Conservation (phyloP, 2,113 vertebrate genomes). For the Nycticebus coucang region DNA sequence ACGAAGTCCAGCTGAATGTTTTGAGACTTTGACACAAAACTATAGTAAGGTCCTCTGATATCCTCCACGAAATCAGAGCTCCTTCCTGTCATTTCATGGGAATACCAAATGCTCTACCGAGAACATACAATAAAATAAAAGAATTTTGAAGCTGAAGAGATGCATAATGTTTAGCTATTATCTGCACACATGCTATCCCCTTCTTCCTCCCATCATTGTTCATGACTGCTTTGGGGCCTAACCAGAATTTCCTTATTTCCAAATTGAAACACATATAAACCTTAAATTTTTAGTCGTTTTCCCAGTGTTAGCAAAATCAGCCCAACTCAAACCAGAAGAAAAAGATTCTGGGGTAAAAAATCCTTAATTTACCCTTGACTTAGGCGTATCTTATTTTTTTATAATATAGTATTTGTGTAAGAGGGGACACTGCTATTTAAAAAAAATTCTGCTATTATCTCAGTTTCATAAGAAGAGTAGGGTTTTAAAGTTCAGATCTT, state of each 20-base stretch:
- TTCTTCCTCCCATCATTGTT: not conserved
- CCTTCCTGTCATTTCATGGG: not conserved
- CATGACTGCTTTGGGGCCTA: not conserved
- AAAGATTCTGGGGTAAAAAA: not conserved
- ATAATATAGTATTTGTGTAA: not conserved
- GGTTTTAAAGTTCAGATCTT: conserved; percentile 19
- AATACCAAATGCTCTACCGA: not conserved
- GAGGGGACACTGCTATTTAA: not conserved
- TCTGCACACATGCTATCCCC: not conserved
- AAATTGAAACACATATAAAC: not conserved
- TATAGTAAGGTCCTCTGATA: conserved; percentile 10
- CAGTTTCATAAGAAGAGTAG: not conserved
- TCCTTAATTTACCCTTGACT: not conserved
- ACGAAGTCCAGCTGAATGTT: not conserved
- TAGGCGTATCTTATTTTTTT: conserved; percentile 22
- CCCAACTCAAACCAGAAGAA: not conserved
- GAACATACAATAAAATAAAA: conserved; percentile 9
- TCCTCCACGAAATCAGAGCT: not conserved
- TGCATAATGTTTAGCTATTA: not conserved
- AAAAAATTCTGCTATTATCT: not conserved
- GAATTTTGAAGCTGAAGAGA: conserved; percentile 24
- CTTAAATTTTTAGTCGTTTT: not conserved
- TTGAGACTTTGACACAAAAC: not conserved
- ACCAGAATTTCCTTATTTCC: conserved; percentile 22
- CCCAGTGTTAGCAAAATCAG: not conserved